Conservation (phyloP, 2,888 invertebrate genomes). For the Podotricha telesiphe region DNA sequence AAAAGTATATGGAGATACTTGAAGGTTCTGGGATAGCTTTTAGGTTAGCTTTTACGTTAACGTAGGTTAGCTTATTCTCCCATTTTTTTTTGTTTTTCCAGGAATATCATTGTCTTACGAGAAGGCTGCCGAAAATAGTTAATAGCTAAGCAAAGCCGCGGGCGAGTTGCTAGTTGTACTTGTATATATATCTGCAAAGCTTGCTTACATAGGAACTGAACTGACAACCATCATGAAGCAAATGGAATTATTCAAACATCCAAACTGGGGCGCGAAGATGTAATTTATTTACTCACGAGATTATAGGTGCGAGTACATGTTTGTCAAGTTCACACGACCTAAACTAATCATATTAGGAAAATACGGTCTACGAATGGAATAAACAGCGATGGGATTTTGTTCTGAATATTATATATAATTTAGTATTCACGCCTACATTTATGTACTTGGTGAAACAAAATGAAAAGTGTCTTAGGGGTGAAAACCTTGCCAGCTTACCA, state of each 20-base stretch:
- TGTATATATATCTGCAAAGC: too few species aligned
- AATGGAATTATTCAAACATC: neutral
- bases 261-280: neutral
- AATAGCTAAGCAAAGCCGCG: too few species aligned
- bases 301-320: conserved; percentile 6
- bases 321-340: neutral
- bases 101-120: too few species aligned
- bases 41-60: too few species aligned
- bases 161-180: too few species aligned
- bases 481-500: too few species aligned
- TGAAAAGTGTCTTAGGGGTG: too few species aligned
- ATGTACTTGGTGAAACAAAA: neutral
- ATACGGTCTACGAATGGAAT: conserved; percentile 11
- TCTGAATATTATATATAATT: conserved; percentile 5
- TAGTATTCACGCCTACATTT: neutral
- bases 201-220: neutral
- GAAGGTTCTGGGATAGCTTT: too few species aligned
- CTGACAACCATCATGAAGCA: conserved; percentile 2
- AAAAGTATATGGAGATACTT: too few species aligned
- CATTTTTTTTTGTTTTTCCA: too few species aligned
- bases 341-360: conserved; percentile 15
- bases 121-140: too few species aligned
- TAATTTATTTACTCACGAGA: conserved; percentile 3
- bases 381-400: neutral
- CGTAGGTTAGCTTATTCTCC: too few species aligned